Evolutionary conservation across 2,888 invertebrate species (phyloP), one percentile per base, ranked within the genome.

Genomic region (Dasypogon diadema): DNA sequence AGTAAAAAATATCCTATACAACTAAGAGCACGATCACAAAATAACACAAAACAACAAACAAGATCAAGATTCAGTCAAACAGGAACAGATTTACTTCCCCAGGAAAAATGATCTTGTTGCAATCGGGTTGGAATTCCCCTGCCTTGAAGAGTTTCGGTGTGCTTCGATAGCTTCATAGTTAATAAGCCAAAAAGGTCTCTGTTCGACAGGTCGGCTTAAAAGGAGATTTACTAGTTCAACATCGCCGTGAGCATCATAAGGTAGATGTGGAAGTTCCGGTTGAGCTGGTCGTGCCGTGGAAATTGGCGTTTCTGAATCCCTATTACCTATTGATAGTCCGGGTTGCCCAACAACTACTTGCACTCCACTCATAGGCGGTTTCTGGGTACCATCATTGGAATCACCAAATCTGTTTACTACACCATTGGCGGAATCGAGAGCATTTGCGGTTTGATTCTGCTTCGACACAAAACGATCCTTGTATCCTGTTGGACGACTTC

Each of bases 171-270:
- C 90, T 80, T 90, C 88, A 84, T 91, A 90, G 82, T 93, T 93
- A 70, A 92, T 82, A 77, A 89, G 88, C 93, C 93, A 93, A 84
- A 92, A 93, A 0, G 93, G 93, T 78, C 90, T 89, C 55, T 91
- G 87, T 78, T 92, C 92, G 70, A 88, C 83, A 0, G 93, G 92
- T 83, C 91, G 88, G 42, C 88, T 87, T 81, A 89, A 90, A 26
- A 93, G 85, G n/a, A 90, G 85, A 51, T 92, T 88, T 0, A 92
- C 86, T 2, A 91, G 84, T 2, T 89, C 87, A 55, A 83, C 83
- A 80, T 93, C 91, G 1, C 92, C 92, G 37, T 88, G 87, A 0
- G 92, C 92, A 84, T 92, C 92, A 1, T 91, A 82, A 0, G 92
- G 92, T 26, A 92, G 82, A 22, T 85, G 70, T 54, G 22, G 8